Percentiles rank a stretch among this genome's conserved stretches.
Evolutionary conservation across 2,113 vertebrate species (phyloP).

Genomic region (Cranoglanis bouderius): DNA sequence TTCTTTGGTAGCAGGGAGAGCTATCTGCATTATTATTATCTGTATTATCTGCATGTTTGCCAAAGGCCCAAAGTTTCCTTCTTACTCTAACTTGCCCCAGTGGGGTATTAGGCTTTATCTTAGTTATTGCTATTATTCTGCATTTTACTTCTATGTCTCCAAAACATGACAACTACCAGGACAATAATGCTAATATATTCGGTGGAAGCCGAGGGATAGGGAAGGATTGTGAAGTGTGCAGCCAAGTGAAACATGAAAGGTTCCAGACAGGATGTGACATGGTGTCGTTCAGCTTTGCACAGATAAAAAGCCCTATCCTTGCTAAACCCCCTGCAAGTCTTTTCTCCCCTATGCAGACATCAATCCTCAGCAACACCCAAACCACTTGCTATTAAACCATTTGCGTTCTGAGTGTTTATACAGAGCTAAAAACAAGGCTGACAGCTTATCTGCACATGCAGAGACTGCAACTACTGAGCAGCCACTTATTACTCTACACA

Average conservation of each 20-base stretch:
- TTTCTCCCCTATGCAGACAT: constrained; percentile 43
- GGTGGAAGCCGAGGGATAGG: constrained; percentile 45
- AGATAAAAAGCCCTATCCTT: constrained; percentile 58
- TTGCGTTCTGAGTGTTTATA: constrained; percentile 39
- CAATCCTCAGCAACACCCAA: constrained; percentile 43
- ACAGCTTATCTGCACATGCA: constrained; percentile 47
- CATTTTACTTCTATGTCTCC: constrained; percentile 54
- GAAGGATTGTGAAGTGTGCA: constrained; percentile 66
- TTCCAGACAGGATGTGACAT: constrained; percentile 66
- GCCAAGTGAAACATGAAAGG: constrained; percentile 67
- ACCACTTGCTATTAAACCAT: constrained; percentile 46
- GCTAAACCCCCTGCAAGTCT: constrained; percentile 48
- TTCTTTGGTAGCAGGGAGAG: background rate
- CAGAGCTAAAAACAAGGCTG: constrained; percentile 38
- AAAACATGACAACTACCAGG: constrained; percentile 54
- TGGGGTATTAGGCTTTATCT: constrained; percentile 42
- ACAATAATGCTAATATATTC: constrained; percentile 64
- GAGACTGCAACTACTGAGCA: constrained; percentile 13
- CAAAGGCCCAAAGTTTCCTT: background rate
- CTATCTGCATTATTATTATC: too few species aligned
- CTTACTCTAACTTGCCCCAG: background rate
- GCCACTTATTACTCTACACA: constrained; percentile 36
- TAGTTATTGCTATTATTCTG: constrained; percentile 54
- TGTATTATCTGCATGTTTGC: background rate
- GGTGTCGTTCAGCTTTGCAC: constrained; percentile 63